phyloP scores from a whole-genome alignment of 2,888 invertebrate genomes.

The Cantharis nigra region DNA sequence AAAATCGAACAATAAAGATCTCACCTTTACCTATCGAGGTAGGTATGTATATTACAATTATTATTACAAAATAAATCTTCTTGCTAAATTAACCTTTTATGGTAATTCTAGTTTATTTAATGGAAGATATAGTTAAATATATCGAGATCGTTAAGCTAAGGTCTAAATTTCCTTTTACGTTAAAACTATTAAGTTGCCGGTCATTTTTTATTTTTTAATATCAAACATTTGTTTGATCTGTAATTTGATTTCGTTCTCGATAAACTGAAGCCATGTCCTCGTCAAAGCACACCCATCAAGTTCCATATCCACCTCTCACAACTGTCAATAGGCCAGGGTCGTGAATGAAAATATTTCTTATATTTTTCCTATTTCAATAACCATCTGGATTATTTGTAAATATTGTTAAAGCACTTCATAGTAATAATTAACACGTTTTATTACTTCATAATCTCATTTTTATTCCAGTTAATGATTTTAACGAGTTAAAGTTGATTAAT shows the following conservation, averaged over 20 bases:
- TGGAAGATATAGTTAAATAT: not conserved
- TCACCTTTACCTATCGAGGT: not conserved
- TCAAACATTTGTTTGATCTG: not conserved
- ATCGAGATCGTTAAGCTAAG: not conserved
- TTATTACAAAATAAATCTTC: not conserved
- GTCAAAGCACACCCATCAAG: constrained; percentile 20
- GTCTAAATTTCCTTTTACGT: not conserved
- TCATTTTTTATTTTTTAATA: not conserved
- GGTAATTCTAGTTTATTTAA: not conserved
- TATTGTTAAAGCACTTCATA: not conserved
- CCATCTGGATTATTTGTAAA: not conserved
- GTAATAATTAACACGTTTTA: not conserved
- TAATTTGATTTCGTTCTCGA: not conserved
- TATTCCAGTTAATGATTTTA: not conserved
- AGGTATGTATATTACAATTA: not conserved
- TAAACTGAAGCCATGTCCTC: constrained; percentile 13
- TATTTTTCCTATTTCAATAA: not conserved
- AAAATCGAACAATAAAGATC: not conserved
- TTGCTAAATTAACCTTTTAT: not conserved
- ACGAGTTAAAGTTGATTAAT: not conserved
- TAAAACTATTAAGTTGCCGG: not conserved
- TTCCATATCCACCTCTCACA: constrained; percentile 28
- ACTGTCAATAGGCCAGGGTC: constrained; percentile 28
- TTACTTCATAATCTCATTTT: not conserved
- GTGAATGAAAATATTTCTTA: constrained; percentile 8